phyloP scores from a whole-genome alignment of 2,888 invertebrate species.

The Platycheirus rosarum region DNA sequence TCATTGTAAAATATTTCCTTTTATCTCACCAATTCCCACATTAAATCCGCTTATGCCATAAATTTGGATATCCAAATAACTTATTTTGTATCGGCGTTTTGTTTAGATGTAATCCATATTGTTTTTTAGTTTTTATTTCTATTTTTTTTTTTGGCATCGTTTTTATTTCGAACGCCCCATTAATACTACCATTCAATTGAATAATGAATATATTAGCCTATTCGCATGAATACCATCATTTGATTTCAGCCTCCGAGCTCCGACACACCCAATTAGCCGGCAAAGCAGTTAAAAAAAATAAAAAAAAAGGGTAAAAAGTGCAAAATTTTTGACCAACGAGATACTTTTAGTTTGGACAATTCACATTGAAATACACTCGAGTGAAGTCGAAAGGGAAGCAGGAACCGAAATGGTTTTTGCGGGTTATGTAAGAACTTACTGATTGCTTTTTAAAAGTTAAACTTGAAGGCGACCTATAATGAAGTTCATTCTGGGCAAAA shows the following conservation, averaged over 20 bases:
- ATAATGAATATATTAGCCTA: slow-evolving; percentile 35
- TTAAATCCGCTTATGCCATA: neutral
- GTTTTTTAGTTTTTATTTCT: too few species aligned
- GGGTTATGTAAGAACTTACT: slow-evolving; percentile 6
- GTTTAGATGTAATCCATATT: slow-evolving; percentile 4
- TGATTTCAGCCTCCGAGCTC: slow-evolving; percentile 28
- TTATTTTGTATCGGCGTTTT: neutral
- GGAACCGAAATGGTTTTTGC: slow-evolving; percentile 1
- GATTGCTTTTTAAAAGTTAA: slow-evolving; percentile 11
- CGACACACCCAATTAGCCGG: slow-evolving; percentile 23
- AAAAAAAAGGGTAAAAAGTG: neutral
- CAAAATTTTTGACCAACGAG: slow-evolving; percentile 4
- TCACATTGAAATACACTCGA: slow-evolving; percentile 15
- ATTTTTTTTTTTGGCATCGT: neutral
- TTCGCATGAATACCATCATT: slow-evolving; percentile 48
- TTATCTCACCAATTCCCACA: slow-evolving; percentile 9
- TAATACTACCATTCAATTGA: slow-evolving; percentile 2
- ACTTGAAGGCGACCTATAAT: neutral
- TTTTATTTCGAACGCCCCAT: neutral
- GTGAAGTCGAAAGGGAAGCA: slow-evolving; percentile 70
- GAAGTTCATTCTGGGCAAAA: neutral
- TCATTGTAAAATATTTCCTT: slow-evolving; percentile 1
- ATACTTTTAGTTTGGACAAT: neutral
- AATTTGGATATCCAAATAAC: neutral
- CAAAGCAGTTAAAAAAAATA: neutral